These are phyloP conservation scores for Rhinopithecus roxellana DNA, from an alignment of 2,113 vertebrate species.

Conservation along the genomic window DNA sequence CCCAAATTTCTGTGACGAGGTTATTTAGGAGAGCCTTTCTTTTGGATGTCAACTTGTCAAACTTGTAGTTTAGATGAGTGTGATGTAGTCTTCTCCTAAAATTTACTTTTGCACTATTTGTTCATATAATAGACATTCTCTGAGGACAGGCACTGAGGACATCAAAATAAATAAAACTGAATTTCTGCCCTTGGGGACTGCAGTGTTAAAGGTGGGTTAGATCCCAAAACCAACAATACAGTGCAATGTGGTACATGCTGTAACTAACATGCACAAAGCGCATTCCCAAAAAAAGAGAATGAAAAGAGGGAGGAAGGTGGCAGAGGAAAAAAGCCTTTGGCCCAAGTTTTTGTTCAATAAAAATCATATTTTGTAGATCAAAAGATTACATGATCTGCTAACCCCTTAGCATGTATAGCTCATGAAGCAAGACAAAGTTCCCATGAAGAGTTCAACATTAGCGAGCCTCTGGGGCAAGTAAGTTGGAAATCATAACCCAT, in stretches of 20 bases:
- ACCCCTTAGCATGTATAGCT: constrained; percentile 58
- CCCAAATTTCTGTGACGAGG: not conserved
- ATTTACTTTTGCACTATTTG: not conserved
- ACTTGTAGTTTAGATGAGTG: not conserved
- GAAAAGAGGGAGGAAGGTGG: not conserved
- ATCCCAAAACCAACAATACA: not conserved
- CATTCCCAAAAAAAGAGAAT: not conserved
- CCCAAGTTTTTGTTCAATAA: not conserved
- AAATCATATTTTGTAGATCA: not conserved
- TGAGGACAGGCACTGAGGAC: not conserved
- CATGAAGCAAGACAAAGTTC: constrained; percentile 72
- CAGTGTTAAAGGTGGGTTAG: not conserved
- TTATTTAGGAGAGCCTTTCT: not conserved
- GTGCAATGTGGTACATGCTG: not conserved
- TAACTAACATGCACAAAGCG: not conserved
- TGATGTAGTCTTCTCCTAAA: not conserved
- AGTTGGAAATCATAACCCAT: constrained; percentile 64
- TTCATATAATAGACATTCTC: constrained; percentile 3
- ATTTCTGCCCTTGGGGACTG: not conserved
- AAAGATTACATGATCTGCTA: constrained; percentile 43
- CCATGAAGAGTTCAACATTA: constrained; percentile 72
- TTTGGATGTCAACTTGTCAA: not conserved
- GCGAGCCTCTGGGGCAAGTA: constrained; percentile 56
- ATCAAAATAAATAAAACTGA: not conserved
- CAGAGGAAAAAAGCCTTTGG: constrained; percentile 19